phyloP scores from a whole-genome alignment of 2,797 vertebrate genomes.

The Rhabdomys pumilio region DNA sequence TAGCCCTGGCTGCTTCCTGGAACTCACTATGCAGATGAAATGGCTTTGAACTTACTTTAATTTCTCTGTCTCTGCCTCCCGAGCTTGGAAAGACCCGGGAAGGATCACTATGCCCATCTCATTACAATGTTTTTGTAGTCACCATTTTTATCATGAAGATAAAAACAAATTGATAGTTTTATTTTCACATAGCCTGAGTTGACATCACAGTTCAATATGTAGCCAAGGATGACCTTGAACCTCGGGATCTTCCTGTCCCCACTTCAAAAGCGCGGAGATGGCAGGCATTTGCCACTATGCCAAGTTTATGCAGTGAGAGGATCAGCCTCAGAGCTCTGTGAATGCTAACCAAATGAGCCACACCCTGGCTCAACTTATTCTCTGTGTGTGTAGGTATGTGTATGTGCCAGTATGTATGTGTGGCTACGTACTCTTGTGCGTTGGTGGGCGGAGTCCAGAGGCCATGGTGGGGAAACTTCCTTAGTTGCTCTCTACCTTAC shows the following conservation, averaged over 20 bases:
- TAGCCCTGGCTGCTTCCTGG: background rate
- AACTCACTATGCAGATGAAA: background rate
- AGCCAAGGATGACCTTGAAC: background rate
- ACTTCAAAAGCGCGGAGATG: background rate
- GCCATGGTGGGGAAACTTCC: background rate
- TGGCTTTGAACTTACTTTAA: background rate
- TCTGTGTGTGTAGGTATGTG: background rate
- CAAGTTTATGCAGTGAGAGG: background rate
- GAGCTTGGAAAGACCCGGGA: background rate
- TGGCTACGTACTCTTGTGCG: background rate
- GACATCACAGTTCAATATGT: background rate
- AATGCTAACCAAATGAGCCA: background rate
- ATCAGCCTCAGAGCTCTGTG: background rate
- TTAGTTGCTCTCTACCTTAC: background rate
- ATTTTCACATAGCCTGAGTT: background rate
- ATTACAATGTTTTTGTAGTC: background rate
- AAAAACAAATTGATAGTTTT: background rate
- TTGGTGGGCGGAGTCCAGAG: background rate
- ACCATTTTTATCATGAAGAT: background rate
- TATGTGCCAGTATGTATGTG: background rate
- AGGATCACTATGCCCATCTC: accelerated
- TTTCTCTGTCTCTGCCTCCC: background rate
- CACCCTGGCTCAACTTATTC: background rate
- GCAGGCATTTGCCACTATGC: too few relatives aligned
- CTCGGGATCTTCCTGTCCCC: background rate